Percentiles rank a stretch among this genome's conserved stretches.
phyloP scores from a whole-genome alignment of 1,140 invertebrate genomes.

The Hirudo medicinalis region DNA sequence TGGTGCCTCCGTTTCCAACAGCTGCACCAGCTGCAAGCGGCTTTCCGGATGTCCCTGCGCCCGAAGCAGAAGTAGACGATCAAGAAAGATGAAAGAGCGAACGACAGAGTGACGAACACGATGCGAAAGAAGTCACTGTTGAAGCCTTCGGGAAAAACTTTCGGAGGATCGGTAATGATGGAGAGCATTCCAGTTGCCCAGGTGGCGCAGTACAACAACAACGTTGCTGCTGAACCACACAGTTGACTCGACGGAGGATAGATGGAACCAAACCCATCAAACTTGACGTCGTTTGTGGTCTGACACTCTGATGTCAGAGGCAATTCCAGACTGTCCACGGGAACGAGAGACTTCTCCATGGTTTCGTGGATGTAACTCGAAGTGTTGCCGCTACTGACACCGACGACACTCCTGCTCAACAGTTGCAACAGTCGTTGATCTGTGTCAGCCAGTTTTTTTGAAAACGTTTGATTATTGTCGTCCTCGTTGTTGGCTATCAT shows the following conservation, averaged over 20 bases:
- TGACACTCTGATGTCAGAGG: neutral
- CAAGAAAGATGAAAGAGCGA: slow-evolving; percentile 63
- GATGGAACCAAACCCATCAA: slow-evolving; percentile 53
- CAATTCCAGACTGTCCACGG: too few relatives aligned
- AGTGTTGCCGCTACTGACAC: slow-evolving; percentile 1
- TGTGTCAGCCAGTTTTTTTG: neutral
- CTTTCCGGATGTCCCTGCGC: slow-evolving; percentile 61
- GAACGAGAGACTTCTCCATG: too few relatives aligned
- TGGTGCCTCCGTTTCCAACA: slow-evolving; percentile 45
- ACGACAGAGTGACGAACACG: slow-evolving; percentile 56
- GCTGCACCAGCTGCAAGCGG: slow-evolving; percentile 55
- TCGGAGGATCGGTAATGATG: slow-evolving; percentile 33
- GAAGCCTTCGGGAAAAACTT: slow-evolving; percentile 34
- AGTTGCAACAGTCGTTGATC: neutral
- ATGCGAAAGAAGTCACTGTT: slow-evolving; percentile 65
- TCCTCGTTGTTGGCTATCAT: neutral
- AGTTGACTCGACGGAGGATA: slow-evolving; percentile 65
- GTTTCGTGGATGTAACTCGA: too few relatives aligned
- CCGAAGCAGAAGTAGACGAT: slow-evolving; percentile 71
- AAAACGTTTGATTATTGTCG: neutral
- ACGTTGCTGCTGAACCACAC: slow-evolving; percentile 58
- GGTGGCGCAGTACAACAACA: slow-evolving; percentile 59
- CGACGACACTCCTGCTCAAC: neutral
- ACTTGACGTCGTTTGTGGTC: neutral
- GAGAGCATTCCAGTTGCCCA: slow-evolving; percentile 58